Conservation (phyloP, 2,797 vertebrate species). For the Anolis apletophallus region DNA sequence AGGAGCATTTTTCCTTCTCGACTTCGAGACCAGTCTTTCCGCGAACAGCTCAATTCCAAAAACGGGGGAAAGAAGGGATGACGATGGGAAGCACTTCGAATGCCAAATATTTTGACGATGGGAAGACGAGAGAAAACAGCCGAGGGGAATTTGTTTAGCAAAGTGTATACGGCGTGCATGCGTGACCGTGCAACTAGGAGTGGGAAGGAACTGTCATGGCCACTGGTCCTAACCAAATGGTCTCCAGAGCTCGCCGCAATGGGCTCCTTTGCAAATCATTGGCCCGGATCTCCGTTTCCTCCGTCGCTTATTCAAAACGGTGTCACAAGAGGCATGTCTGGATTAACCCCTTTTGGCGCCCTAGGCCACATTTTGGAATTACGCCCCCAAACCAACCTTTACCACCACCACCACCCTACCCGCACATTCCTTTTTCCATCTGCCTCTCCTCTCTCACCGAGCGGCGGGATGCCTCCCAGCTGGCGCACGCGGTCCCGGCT, state of each 20-base stretch:
- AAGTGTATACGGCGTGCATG: constrained; percentile 9
- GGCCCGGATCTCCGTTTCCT: background rate
- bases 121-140: accelerated
- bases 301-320: accelerated
- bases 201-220: background rate
- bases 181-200: accelerated
- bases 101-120: background rate
- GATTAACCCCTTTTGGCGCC: too few relatives aligned
- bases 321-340: too few relatives aligned
- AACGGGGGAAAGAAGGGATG: too few relatives aligned
- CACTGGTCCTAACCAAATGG: constrained; percentile 39
- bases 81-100: accelerated
- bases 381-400: too few relatives aligned
- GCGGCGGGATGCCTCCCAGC: too few relatives aligned
- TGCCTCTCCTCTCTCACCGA: too few relatives aligned
- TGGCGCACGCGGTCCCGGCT: too few relatives aligned
- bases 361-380: too few relatives aligned
- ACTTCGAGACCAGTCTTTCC: accelerated
- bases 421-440: too few relatives aligned
- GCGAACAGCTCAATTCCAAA: background rate
- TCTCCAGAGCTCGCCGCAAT: accelerated
- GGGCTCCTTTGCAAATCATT: background rate
- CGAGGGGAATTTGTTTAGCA: constrained; percentile 69
- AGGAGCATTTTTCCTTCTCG: background rate
- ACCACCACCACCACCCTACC: too few relatives aligned